Percentiles rank a stretch among this genome's conserved stretches.
Evolutionary conservation across 2,113 vertebrate genomes (phyloP).

Genomic region (Geococcyx californianus): DNA sequence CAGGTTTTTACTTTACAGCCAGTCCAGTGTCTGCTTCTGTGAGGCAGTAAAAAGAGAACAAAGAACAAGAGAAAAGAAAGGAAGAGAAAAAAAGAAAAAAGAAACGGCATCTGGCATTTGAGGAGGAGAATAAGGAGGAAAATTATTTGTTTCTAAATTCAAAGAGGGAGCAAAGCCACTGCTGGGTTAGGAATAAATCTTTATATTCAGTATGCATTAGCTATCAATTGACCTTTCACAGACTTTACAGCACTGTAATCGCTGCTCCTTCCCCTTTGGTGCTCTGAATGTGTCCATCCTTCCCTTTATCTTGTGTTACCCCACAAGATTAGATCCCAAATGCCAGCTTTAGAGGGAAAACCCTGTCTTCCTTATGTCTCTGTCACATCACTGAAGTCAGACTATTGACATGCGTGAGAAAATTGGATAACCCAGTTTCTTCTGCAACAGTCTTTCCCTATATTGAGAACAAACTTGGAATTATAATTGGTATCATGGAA

Average conservation of each 20-base stretch:
- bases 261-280: not conserved
- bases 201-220: not conserved
- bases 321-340: not conserved
- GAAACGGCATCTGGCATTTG: constrained; percentile 21
- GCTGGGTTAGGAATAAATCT: not conserved
- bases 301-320: not conserved
- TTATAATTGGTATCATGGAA: not conserved
- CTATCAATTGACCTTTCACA: not conserved
- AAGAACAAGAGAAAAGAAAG: not conserved
- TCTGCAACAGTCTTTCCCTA: not conserved
- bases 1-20: not conserved
- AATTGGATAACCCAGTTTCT: not conserved
- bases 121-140: not conserved
- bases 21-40: not conserved
- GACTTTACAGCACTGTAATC: not conserved
- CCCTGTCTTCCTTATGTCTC: not conserved
- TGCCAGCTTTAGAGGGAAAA: not conserved
- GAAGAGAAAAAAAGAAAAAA: not conserved
- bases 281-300: not conserved
- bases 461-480: not conserved
- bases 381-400: not conserved
- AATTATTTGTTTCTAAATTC: not conserved
- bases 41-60: constrained; percentile 7
- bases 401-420: not conserved
- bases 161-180: not conserved